phyloP scores from a whole-genome alignment of 2,113 vertebrate genomes.

The Lamprologus tigripictilis region DNA sequence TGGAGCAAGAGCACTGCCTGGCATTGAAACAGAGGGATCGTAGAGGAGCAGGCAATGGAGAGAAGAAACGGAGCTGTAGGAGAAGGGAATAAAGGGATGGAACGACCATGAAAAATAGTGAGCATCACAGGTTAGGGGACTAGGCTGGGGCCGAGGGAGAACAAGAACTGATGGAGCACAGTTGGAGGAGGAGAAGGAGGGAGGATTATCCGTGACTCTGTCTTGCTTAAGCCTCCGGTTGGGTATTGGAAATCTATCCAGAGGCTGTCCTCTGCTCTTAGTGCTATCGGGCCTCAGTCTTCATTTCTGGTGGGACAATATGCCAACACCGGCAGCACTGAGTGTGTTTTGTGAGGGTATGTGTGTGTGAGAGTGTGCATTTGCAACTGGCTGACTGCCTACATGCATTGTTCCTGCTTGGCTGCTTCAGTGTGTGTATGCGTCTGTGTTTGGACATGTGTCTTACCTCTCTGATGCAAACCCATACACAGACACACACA shows the following conservation, averaged over 20 bases:
- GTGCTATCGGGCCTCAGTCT: conserved; percentile 42
- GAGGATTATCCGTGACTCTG: conserved; percentile 51
- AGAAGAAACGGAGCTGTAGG: background rate
- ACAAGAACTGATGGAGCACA: background rate
- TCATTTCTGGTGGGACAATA: conserved; percentile 44
- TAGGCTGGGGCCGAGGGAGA: background rate
- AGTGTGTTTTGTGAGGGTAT: background rate
- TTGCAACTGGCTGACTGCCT: conserved; percentile 14
- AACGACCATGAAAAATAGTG: background rate
- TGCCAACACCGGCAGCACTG: background rate
- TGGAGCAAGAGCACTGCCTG: background rate
- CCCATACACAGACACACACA: conserved; percentile 13
- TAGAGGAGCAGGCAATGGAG: background rate
- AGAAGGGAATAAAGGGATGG: background rate
- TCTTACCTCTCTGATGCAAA: background rate
- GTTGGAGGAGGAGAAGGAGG: conserved; percentile 1
- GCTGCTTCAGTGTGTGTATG: background rate
- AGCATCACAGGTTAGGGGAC: background rate
- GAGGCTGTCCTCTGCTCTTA: conserved; percentile 46
- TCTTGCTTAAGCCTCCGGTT: conserved; percentile 58
- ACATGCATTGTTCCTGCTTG: conserved; percentile 20
- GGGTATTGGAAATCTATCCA: conserved; percentile 64
- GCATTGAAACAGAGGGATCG: background rate
- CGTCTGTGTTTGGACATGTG: background rate
- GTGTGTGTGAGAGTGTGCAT: background rate